Percentiles rank a stretch among this genome's conserved stretches.
Evolutionary conservation across 2,888 invertebrate genomes (phyloP).

Genomic region (Habroteleia sp.): DNA sequence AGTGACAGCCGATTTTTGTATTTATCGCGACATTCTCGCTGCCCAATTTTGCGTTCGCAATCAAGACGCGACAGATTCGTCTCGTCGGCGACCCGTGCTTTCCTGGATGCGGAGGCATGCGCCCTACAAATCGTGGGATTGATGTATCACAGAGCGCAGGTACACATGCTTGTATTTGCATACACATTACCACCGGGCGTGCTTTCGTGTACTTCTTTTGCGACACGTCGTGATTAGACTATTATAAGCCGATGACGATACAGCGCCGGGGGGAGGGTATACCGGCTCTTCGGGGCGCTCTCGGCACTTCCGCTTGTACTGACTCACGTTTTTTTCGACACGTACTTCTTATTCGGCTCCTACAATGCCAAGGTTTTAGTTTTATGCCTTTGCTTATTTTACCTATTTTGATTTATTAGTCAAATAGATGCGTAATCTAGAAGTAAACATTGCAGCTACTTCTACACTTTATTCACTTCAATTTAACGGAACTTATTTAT

Average conservation of each 20-base stretch:
- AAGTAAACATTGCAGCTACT: too few relatives aligned
- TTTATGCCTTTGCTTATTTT: too few relatives aligned
- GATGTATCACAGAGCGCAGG: slow-evolving; percentile 80
- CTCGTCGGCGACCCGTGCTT: slow-evolving; percentile 69
- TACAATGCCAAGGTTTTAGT: too few relatives aligned
- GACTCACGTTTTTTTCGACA: too few relatives aligned
- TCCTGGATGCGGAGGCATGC: slow-evolving; percentile 79
- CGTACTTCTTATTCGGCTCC: too few relatives aligned
- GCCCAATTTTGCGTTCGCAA: background rate
- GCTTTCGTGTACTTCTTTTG: slow-evolving; percentile 51
- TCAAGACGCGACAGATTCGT: slow-evolving; percentile 54
- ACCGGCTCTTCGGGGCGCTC: too few relatives aligned
- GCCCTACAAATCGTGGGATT: slow-evolving; percentile 78
- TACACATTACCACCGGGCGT: slow-evolving; percentile 62
- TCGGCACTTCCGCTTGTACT: too few relatives aligned
- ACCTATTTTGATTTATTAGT: too few relatives aligned
- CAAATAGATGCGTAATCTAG: too few relatives aligned
- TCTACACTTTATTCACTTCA: too few relatives aligned
- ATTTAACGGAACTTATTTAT: too few relatives aligned
- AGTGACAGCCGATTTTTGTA: background rate
- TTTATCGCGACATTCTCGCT: background rate
- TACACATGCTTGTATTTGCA: slow-evolving; percentile 72
- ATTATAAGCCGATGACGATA: slow-evolving; percentile 32
- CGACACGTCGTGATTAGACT: slow-evolving; percentile 54
- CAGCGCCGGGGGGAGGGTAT: background rate